A percentile compares a stretch with the other conserved stretches of the same genome.
Conservation (phyloP, 1,140 invertebrate species). For the Drosophila pallidifrons region DNA sequence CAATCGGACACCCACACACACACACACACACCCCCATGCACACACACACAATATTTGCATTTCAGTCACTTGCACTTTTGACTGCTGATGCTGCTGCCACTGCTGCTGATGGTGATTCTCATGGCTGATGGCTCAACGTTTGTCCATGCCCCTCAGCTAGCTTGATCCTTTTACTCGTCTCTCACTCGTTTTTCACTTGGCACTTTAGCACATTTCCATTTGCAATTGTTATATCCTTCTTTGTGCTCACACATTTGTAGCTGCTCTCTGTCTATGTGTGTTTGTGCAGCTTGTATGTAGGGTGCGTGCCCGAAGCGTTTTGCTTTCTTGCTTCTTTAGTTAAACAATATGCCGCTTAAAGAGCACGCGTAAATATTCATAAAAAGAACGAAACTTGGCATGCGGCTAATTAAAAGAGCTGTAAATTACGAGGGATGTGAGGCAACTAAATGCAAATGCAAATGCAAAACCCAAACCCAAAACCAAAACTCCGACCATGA, state of each 20-base stretch:
- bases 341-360: slow-evolving; percentile 75
- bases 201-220: slow-evolving; percentile 82
- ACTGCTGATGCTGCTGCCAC: slow-evolving; percentile 42
- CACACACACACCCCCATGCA: slow-evolving; percentile 1
- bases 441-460: slow-evolving; percentile 69
- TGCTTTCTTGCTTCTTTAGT: slow-evolving; percentile 50
- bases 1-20: slow-evolving; percentile 33
- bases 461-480: slow-evolving; percentile 53
- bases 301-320: slow-evolving; percentile 65
- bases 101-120: slow-evolving; percentile 18
- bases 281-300: not conserved
- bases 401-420: slow-evolving; percentile 82
- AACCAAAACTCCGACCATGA: slow-evolving; percentile 6
- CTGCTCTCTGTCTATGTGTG: slow-evolving; percentile 14
- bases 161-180: slow-evolving; percentile 29
- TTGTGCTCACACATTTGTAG: slow-evolving; percentile 58
- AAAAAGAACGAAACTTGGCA: slow-evolving; percentile 64
- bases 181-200: slow-evolving; percentile 44
- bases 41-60: slow-evolving; percentile 64
- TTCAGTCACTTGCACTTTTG: slow-evolving; percentile 82
- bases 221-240: slow-evolving; percentile 80
- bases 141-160: slow-evolving; percentile 33
- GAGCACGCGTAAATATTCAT: slow-evolving; percentile 80
- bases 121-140: slow-evolving; percentile 23
- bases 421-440: slow-evolving; percentile 67